Conservation (phyloP, 1,140 invertebrate species). For the Heliconius congener region DNA sequence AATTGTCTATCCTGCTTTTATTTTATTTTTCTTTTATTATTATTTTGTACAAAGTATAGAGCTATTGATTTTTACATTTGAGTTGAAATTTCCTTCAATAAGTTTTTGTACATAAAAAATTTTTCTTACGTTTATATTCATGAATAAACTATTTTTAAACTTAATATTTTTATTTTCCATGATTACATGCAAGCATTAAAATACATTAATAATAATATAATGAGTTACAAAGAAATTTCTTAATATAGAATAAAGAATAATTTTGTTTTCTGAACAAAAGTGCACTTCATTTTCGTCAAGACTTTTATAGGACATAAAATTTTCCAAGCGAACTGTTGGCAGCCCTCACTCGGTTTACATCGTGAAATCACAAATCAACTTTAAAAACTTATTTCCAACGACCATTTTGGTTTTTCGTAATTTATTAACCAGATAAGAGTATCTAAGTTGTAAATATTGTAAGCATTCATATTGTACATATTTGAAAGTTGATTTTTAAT, state of each 20-base stretch:
- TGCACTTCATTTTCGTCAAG: conserved; percentile 19
- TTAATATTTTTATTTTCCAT: no score
- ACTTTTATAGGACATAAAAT: conserved; percentile 10
- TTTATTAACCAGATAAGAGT: background rate
- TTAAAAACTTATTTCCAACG: background rate
- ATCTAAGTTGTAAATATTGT: background rate
- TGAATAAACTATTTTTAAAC: no score
- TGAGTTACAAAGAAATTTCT: background rate
- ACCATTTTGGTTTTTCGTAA: background rate
- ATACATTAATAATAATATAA: no score
- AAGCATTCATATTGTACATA: background rate
- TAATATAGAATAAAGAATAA: background rate
- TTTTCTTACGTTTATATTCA: no score
- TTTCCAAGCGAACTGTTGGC: conserved; percentile 11
- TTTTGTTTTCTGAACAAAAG: conserved; percentile 15
- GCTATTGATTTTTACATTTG: no score
- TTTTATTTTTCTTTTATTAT: no score
- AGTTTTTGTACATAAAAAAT: no score
- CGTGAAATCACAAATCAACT: conserved; percentile 9
- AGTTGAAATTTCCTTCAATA: no score
- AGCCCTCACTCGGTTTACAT: conserved; percentile 3
- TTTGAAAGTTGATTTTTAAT: background rate
- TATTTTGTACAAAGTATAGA: no score
- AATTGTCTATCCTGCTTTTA: no score
- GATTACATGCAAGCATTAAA: background rate